Percentiles rank a stretch among this genome's conserved stretches.
phyloP scores from a whole-genome alignment of 2,113 vertebrate genomes.

The Asarcornis scutulata region DNA sequence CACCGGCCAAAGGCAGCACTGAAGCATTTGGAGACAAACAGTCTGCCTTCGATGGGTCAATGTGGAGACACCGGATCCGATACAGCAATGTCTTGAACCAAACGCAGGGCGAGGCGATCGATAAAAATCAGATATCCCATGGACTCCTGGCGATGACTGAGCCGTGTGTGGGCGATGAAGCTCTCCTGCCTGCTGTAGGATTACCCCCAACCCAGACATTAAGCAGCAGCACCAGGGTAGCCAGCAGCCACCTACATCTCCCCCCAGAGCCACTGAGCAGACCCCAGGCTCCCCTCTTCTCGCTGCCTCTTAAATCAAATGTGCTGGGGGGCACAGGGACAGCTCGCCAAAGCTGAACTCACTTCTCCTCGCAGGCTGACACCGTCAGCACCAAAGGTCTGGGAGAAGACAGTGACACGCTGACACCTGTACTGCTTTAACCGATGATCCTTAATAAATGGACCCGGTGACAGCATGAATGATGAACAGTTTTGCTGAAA shows the following conservation, averaged over 20 bases:
- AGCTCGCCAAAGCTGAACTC: background rate
- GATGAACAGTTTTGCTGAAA: background rate
- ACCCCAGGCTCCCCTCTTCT: background rate
- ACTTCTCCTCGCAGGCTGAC: accelerated
- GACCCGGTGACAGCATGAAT: background rate
- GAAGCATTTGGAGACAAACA: conserved; percentile 25
- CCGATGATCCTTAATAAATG: background rate
- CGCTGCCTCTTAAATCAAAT: background rate
- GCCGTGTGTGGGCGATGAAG: background rate
- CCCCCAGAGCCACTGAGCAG: accelerated
- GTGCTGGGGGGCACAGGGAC: accelerated
- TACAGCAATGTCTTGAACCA: background rate
- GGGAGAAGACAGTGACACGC: background rate
- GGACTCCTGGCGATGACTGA: background rate
- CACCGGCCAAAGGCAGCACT: background rate
- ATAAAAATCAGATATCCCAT: background rate
- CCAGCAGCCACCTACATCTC: background rate
- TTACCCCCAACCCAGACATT: accelerated
- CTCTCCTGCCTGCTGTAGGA: background rate
- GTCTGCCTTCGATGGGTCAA: conserved; percentile 3
- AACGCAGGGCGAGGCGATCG: background rate
- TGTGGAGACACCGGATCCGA: background rate
- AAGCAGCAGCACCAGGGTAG: background rate
- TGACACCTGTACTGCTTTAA: background rate
- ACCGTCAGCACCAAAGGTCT: background rate